Evolutionary conservation across 2,888 invertebrate genomes (phyloP), one percentile per base, ranked within the genome.

Genomic region (Linnaemya tessellans): DNA sequence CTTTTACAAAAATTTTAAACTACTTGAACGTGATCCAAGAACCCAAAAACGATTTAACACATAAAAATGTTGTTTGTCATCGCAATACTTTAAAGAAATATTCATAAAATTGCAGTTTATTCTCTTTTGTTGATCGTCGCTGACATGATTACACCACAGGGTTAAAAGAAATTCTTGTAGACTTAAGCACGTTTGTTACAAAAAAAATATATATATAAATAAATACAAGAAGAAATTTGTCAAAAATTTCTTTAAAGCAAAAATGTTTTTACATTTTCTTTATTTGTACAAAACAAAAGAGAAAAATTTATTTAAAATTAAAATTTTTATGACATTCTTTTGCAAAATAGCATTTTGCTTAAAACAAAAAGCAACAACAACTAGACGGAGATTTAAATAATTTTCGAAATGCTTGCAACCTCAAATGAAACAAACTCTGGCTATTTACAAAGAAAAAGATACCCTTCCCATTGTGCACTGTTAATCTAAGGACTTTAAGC

Each of bases 11-110:
- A 25, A 58, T 58, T 58, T 43, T 5, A 49, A 70, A 13, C 43
- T n/a, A 68, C 46, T 22, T 38, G 56, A 84, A 84, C 84, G 84
- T 84, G 84, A 65, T 64, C 3, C 9, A 13, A 49, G 60, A 8
- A 18, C 30, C 8, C 35, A 18, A 25, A 73, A 65, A 74, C 18
- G 84, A 74, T 74, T 84, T 81, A 79, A 46, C 8, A 77, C 35
- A 35, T 10, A 22, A 20, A 46, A 3, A 15, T n/a, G 1, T 15
- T 11, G 10, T 41, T 46, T 64, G 71, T 80, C 56, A 64, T 65
- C 49, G n/a, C 22, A 73, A 67, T 73, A 25, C 73, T 56, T 46
- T 20, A 20, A 13, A 68, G 25, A 49, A 60, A 20, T 56, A 35
- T 67, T 20, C 38, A 64, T 18, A 15, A 51, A 41, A 54, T 64